Base-by-base conservation (phyloP, 2,113 vertebrate genomes). In the Triplophysa tibetana region DNA sequence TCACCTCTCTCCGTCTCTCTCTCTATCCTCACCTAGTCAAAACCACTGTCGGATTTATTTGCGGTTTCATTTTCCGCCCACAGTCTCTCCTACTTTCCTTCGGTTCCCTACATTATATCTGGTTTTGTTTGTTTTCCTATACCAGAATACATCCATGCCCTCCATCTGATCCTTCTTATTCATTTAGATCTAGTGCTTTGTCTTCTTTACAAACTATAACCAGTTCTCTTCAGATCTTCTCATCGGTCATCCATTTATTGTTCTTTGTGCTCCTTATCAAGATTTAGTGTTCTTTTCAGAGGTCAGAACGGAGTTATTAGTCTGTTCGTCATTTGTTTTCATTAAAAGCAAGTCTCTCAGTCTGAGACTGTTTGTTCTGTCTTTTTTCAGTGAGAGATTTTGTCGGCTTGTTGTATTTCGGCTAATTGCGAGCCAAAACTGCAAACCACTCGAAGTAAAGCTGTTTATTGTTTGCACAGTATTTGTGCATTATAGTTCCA, bases 391-490 rank as follows among this genome's bases (percentile, higher is more conserved):
- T 70, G 45, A 67, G 54, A 19, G 52, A 26, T 23, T 69, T 67
- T 73, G 24, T 78, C 29, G 41, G 16, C 67, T 63, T 24, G 33
- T n/a, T 74, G 67, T 62, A n/a, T 62, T 73, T 52, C 26, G 24
- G 4, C 23, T 73, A 41, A 67, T 81, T 74, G 16, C 56, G 50
- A 72, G 26, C 50, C 33, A 38, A 72, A 72, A 60, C 70, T 9
- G 26, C 54, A 41, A 16, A 41, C 19, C 29, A 16, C 13, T 38
- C 33, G 6, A 7, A 8, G 7, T 12, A 11, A 45, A 45, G 12
- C 11, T 12, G 43, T 45, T 6, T 14, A 52, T 52, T 52, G 4
- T 52, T 52, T 52, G 16, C 14, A 3, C 14, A 16, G 50, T 52
- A 17, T 52, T 17, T 16, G 50, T 17, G 50, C 14, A 17, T 45